These are phyloP conservation scores for Macaria notata DNA, from an alignment of 2,888 invertebrate species.

Conservation along the genomic window DNA sequence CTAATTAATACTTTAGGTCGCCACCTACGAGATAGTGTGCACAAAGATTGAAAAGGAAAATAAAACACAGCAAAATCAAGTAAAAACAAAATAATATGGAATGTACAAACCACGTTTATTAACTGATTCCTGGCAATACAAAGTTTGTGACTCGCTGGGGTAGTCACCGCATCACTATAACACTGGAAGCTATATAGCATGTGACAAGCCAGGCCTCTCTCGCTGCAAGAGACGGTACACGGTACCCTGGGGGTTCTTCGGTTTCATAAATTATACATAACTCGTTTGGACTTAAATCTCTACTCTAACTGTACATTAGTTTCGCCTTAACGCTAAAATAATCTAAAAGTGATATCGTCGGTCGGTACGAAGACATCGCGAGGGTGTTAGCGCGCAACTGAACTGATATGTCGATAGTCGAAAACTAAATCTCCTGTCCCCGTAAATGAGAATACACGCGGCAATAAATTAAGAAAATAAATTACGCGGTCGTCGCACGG, in stretches of 20 bases:
- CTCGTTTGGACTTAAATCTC: slow-evolving; percentile 81
- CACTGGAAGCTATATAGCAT: slow-evolving; percentile 73
- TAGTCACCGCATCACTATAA: slow-evolving; percentile 67
- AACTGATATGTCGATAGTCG: slow-evolving; percentile 72
- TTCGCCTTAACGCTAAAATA: slow-evolving; percentile 83
- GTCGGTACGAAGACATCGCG: slow-evolving; percentile 66
- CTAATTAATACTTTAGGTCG: slow-evolving; percentile 53
- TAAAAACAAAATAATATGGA: slow-evolving; percentile 88
- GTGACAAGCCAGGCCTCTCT: slow-evolving; percentile 69
- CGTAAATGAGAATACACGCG: slow-evolving; percentile 57
- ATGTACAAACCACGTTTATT: slow-evolving; percentile 90
- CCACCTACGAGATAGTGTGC: slow-evolving; percentile 42
- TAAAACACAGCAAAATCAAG: slow-evolving; percentile 77
- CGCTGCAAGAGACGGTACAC: slow-evolving; percentile 67
- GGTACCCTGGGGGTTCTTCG: slow-evolving; percentile 70
- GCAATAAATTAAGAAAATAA: slow-evolving; percentile 64
- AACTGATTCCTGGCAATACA: slow-evolving; percentile 85
- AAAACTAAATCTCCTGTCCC: slow-evolving; percentile 62
- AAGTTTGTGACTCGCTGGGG: slow-evolving; percentile 72
- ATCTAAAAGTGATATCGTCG: slow-evolving; percentile 80
- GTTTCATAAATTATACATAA: slow-evolving; percentile 76
- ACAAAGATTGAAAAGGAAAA: slow-evolving; percentile 69
- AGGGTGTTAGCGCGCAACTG: slow-evolving; percentile 67
- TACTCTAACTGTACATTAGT: slow-evolving; percentile 84
- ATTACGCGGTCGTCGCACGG: slow-evolving; percentile 70